A percentile compares a stretch with the other conserved stretches of the same genome.
phyloP scores from a whole-genome alignment of 2,113 vertebrate species.

The Indri indri region DNA sequence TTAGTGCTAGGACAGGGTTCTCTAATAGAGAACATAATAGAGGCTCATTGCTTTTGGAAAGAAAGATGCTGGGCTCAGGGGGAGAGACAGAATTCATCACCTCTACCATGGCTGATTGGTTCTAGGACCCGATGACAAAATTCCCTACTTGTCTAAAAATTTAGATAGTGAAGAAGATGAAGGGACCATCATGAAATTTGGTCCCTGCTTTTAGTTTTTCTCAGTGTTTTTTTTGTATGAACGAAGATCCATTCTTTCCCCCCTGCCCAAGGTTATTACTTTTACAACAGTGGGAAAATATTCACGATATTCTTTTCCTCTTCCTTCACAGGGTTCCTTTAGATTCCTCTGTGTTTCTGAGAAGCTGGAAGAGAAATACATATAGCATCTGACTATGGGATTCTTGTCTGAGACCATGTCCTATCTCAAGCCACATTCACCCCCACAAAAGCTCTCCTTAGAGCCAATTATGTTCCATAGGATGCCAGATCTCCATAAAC shows the following conservation, averaged over 20 bases:
- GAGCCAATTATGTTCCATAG: neutral
- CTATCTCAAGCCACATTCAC: neutral
- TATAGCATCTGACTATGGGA: neutral
- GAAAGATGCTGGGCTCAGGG: neutral
- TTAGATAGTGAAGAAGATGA: neutral
- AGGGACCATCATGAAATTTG: neutral
- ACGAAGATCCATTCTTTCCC: neutral
- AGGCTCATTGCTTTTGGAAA: neutral
- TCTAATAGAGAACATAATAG: neutral
- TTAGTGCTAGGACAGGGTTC: neutral
- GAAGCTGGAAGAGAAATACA: neutral
- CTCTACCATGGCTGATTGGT: neutral
- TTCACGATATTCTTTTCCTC: neutral
- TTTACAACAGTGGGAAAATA: neutral
- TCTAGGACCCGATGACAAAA: neutral
- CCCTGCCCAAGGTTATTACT: neutral
- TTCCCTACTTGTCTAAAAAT: neutral
- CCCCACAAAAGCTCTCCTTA: neutral
- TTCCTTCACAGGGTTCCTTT: neutral
- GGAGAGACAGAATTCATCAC: neutral
- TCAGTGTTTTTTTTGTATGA: neutral
- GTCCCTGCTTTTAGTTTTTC: neutral
- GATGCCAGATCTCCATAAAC: conserved; percentile 11
- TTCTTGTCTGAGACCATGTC: neutral
- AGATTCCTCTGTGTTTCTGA: neutral